Percentiles rank a stretch among this genome's conserved stretches.
Conservation (phyloP, 1,140 invertebrate species). For the Panonychus citri region DNA sequence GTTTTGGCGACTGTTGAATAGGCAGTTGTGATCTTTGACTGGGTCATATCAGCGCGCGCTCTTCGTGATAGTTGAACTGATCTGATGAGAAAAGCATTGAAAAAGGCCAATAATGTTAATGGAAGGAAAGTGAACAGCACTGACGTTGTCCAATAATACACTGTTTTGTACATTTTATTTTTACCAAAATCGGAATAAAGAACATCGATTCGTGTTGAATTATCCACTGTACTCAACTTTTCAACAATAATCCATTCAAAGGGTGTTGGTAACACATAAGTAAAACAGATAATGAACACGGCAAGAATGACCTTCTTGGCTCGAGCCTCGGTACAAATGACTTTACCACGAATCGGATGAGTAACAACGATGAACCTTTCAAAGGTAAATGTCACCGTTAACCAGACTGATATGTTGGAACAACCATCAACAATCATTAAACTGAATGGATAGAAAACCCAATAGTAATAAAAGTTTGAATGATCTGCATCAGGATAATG, state of each 20-base stretch:
- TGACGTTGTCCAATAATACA: constrained; percentile 42
- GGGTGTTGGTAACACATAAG: constrained; percentile 35
- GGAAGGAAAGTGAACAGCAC: constrained; percentile 40
- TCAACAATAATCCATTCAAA: constrained; percentile 31
- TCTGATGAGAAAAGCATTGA: constrained; percentile 43
- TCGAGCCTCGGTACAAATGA: constrained; percentile 36
- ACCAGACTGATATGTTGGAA: constrained; percentile 45
- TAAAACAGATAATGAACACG: constrained; percentile 36
- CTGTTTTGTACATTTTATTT: constrained; percentile 31
- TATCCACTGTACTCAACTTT: constrained; percentile 16
- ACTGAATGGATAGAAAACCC: constrained; percentile 28
- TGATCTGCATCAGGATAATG: constrained; percentile 32
- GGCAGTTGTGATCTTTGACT: not conserved
- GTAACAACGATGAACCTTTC: constrained; percentile 45
- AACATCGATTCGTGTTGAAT: constrained; percentile 2
- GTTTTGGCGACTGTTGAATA: not conserved
- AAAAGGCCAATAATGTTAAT: constrained; percentile 37
- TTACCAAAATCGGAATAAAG: constrained; percentile 22
- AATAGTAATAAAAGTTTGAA: constrained; percentile 27
- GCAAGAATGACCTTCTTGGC: constrained; percentile 31
- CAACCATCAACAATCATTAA: constrained; percentile 37
- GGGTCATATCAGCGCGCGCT: constrained; percentile 30
- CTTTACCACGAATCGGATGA: constrained; percentile 45
- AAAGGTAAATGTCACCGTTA: constrained; percentile 50
- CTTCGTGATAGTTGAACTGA: constrained; percentile 35